These are phyloP conservation scores for Propithecus deckenii DNA, from an alignment of 2,797 vertebrate species.

Conservation along the genomic window DNA sequence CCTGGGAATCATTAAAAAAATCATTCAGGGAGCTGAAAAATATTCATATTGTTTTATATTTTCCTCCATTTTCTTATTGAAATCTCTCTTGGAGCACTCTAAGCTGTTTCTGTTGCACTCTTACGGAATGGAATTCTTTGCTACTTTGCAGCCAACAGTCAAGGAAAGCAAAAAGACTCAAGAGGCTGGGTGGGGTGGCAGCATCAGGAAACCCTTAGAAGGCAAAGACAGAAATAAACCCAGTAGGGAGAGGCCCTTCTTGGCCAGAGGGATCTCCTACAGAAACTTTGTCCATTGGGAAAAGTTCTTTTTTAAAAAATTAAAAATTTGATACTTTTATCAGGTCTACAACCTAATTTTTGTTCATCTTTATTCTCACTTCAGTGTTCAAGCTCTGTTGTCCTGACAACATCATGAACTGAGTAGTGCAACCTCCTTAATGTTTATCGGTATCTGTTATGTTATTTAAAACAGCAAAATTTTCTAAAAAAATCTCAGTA, in stretches of 20 bases:
- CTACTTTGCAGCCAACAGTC: slow-evolving; percentile 10
- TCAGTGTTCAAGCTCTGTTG: slow-evolving; percentile 78
- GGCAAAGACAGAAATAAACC: background rate
- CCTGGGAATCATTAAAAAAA: background rate
- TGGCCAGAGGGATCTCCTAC: background rate
- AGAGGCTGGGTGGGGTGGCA: background rate
- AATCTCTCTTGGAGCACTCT: slow-evolving; percentile 3
- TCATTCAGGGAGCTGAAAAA: background rate
- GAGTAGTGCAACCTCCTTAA: slow-evolving; percentile 62
- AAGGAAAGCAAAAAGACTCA: slow-evolving; percentile 28
- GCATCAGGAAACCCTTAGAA: background rate
- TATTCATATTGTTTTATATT: background rate
- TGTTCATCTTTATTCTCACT: slow-evolving; percentile 53
- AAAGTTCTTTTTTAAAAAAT: background rate
- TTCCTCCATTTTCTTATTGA: slow-evolving; percentile 1
- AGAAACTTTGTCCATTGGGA: background rate
- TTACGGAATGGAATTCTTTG: background rate
- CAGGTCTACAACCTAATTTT: background rate
- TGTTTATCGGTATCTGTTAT: slow-evolving; percentile 38
- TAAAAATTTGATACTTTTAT: slow-evolving; percentile 38
- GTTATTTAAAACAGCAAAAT: slow-evolving; percentile 67
- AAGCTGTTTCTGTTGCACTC: background rate
- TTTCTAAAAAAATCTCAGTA: slow-evolving; percentile 40
- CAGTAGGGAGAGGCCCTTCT: background rate
- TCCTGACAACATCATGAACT: slow-evolving; percentile 72